phyloP scores from a whole-genome alignment of 1,140 invertebrate species.

The Atta texana region DNA sequence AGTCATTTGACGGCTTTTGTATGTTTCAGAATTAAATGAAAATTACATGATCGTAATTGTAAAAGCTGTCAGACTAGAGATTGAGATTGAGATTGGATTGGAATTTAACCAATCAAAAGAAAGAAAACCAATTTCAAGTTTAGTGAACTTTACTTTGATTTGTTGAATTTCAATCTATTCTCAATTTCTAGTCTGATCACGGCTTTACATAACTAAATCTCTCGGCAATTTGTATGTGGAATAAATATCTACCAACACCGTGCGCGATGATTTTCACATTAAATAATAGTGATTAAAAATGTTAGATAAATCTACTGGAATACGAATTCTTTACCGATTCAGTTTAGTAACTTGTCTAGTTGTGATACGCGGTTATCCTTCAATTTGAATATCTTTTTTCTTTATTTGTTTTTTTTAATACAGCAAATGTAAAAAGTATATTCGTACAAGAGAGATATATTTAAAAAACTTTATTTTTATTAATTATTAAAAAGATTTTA shows the following conservation, averaged over 20 bases:
- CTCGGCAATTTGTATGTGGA: too few relatives aligned
- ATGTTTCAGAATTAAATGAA: not conserved
- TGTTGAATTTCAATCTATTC: too few relatives aligned
- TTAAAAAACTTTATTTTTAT: too few relatives aligned
- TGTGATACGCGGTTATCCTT: not conserved
- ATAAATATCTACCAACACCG: not conserved
- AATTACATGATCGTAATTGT: not conserved
- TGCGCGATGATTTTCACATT: not conserved
- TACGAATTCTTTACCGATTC: not conserved
- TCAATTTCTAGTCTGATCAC: too few relatives aligned
- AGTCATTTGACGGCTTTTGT: not conserved
- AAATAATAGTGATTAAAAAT: constrained; percentile 10
- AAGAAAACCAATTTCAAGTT: too few relatives aligned
- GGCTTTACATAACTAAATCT: not conserved
- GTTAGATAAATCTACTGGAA: not conserved
- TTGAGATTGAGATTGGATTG: too few relatives aligned
- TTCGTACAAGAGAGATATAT: too few relatives aligned
- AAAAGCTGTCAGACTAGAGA: too few relatives aligned
- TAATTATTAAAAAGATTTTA: too few relatives aligned
- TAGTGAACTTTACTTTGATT: too few relatives aligned
- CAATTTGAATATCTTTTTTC: not conserved
- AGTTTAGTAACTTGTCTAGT: not conserved
- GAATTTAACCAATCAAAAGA: too few relatives aligned
- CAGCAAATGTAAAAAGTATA: too few relatives aligned
- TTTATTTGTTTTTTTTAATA: not conserved